Evolutionary conservation across 1,140 invertebrate genomes (phyloP).

Genomic region (Andrena cerasifolii): DNA sequence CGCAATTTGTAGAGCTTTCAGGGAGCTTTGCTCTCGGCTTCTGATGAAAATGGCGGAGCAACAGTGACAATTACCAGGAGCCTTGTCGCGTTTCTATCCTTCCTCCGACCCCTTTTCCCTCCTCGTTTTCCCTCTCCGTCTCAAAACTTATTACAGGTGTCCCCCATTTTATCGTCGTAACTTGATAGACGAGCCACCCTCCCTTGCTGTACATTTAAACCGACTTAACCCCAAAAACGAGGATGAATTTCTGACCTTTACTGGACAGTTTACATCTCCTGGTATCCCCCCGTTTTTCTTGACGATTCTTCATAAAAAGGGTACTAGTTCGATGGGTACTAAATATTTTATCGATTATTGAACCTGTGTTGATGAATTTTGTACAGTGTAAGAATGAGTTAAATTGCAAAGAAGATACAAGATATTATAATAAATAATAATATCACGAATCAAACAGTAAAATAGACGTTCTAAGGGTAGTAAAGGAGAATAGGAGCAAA

Average conservation of each 20-base stretch:
- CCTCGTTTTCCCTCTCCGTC: slow-evolving; percentile 15
- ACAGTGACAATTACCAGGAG: slow-evolving; percentile 71
- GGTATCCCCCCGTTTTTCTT: too few species aligned
- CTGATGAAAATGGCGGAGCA: slow-evolving; percentile 67
- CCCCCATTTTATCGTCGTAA: slow-evolving; percentile 55
- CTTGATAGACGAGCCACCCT: slow-evolving; percentile 59
- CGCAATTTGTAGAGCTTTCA: slow-evolving; percentile 80
- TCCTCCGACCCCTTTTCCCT: slow-evolving; percentile 1
- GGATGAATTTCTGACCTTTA: slow-evolving; percentile 25
- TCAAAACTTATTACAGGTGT: slow-evolving; percentile 56
- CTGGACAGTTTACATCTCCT: too few species aligned
- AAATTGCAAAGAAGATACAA: too few species aligned
- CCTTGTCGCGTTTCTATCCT: slow-evolving; percentile 61
- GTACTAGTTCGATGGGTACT: too few species aligned
- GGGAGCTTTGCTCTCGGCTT: slow-evolving; percentile 65
- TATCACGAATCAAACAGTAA: too few species aligned
- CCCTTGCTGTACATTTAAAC: slow-evolving; percentile 29
- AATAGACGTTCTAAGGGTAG: too few species aligned
- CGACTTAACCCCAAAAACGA: slow-evolving; percentile 27
- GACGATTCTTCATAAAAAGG: too few species aligned
- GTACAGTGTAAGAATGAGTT: too few species aligned
- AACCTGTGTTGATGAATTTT: too few species aligned
- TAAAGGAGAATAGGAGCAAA: too few species aligned
- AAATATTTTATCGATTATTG: too few species aligned
- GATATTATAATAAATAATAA: too few species aligned